A percentile compares a stretch with the other conserved stretches of the same genome.
Conservation (phyloP, 2,888 invertebrate species). For the Rutpela maculata region DNA sequence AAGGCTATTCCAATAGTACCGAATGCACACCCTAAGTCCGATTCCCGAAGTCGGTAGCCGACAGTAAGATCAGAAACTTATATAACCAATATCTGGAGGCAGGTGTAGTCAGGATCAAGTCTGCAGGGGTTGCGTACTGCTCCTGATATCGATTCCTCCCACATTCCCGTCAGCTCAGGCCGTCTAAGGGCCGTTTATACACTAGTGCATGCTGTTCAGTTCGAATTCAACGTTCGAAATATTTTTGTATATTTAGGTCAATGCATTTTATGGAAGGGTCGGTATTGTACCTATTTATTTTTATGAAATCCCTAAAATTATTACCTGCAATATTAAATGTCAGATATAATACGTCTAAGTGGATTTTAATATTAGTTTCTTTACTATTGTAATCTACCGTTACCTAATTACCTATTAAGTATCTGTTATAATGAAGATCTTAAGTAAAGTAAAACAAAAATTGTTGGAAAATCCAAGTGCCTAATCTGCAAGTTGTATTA, state of each 20-base stretch:
- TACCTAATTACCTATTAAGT: too few relatives aligned
- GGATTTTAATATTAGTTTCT: too few relatives aligned
- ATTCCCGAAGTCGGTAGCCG: constrained; percentile 16
- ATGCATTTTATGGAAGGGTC: background rate
- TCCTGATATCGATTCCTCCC: constrained; percentile 34
- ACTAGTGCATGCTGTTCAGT: background rate
- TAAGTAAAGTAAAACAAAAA: too few relatives aligned
- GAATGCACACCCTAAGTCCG: background rate
- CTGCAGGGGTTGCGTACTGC: constrained; percentile 42
- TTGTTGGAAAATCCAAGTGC: too few relatives aligned
- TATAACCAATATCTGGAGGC: constrained; percentile 53
- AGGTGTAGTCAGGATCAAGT: constrained; percentile 53
- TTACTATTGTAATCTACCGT: too few relatives aligned
- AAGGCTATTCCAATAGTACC: background rate
- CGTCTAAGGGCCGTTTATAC: constrained; percentile 10
- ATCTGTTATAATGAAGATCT: too few relatives aligned
- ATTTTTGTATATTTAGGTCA: constrained; percentile 5
- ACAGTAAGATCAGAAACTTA: constrained; percentile 50
- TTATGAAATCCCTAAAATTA: too few relatives aligned
- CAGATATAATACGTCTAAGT: too few relatives aligned
- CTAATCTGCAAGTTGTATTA: too few relatives aligned
- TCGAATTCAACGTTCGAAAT: background rate
- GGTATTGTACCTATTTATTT: too few relatives aligned
- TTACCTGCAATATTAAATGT: too few relatives aligned
- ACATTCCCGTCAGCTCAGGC: constrained; percentile 9